Evolutionary conservation across 2,113 vertebrate species (phyloP).

Genomic region (Galemys pyrenaicus): DNA sequence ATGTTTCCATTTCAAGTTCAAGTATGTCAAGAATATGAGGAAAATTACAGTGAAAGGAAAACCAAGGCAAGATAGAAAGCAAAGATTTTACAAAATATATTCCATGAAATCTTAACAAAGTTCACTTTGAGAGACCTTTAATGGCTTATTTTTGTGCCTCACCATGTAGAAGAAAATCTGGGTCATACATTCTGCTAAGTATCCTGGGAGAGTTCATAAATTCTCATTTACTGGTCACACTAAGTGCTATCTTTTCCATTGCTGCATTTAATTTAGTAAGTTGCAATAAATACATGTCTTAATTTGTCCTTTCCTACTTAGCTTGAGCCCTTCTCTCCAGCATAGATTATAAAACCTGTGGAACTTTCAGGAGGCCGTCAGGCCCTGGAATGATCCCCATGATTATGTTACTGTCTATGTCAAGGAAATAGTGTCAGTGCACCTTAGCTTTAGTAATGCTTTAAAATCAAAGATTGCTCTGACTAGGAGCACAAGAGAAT

Average conservation of each 20-base stretch:
- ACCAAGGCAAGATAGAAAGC: not conserved
- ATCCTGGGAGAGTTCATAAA: conserved; percentile 30
- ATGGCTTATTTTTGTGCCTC: not conserved
- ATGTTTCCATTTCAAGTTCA: not conserved
- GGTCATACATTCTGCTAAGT: conserved; percentile 48
- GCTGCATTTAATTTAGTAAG: conserved; percentile 27
- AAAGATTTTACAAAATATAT: not conserved
- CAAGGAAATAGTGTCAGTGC: not conserved
- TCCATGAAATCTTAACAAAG: conserved; percentile 7
- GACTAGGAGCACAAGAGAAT: not conserved
- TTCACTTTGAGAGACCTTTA: conserved; percentile 42
- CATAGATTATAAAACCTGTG: not conserved
- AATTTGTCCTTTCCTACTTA: not conserved
- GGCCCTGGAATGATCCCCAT: not conserved
- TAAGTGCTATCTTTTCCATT: conserved; percentile 32
- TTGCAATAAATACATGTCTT: conserved; percentile 1
- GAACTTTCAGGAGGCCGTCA: not conserved
- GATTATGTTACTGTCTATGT: not conserved
- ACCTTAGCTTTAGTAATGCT: not conserved
- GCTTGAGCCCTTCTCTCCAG: not conserved
- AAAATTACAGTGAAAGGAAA: not conserved
- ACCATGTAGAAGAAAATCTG: conserved; percentile 40
- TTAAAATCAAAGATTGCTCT: conserved; percentile 9
- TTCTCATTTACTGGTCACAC: conserved; percentile 54
- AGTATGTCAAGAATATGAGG: not conserved